These are phyloP conservation scores for Cantharis lateralis DNA, from an alignment of 2,888 invertebrate genomes.

Conservation along the genomic window DNA sequence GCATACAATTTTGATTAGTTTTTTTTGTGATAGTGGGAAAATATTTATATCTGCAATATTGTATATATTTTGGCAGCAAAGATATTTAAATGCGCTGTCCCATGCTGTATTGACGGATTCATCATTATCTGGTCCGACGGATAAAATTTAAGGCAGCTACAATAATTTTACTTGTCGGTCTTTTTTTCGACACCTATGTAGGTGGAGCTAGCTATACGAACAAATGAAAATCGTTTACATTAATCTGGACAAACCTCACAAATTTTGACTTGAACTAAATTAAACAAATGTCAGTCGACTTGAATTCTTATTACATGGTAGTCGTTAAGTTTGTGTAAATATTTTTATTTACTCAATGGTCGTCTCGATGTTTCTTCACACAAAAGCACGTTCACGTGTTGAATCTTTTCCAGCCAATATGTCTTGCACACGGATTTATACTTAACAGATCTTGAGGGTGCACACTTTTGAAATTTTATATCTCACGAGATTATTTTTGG, in stretches of 20 bases:
- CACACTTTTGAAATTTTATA: neutral
- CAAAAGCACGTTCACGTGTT: neutral
- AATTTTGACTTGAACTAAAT: neutral
- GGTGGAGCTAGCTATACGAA: too few species aligned
- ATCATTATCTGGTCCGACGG: too few species aligned
- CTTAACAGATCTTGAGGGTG: neutral
- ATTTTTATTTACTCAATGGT: neutral
- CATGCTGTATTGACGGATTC: too few species aligned
- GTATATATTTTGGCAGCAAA: neutral
- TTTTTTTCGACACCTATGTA: too few species aligned
- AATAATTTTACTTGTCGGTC: neutral
- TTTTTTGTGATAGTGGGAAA: too few species aligned
- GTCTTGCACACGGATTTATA: neutral
- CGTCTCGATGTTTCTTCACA: neutral
- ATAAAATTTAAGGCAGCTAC: neutral
- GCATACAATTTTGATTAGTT: too few species aligned
- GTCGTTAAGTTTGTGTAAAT: neutral
- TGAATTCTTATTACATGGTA: neutral
- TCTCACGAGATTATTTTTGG: neutral
- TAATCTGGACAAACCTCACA: neutral
- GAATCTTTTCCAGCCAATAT: neutral
- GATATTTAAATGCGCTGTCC: too few species aligned
- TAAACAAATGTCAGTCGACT: neutral
- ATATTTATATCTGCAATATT: too few species aligned
- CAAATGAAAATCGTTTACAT: neutral